Conservation (phyloP, 2,797 vertebrate species). For the Sardinella longiceps region DNA sequence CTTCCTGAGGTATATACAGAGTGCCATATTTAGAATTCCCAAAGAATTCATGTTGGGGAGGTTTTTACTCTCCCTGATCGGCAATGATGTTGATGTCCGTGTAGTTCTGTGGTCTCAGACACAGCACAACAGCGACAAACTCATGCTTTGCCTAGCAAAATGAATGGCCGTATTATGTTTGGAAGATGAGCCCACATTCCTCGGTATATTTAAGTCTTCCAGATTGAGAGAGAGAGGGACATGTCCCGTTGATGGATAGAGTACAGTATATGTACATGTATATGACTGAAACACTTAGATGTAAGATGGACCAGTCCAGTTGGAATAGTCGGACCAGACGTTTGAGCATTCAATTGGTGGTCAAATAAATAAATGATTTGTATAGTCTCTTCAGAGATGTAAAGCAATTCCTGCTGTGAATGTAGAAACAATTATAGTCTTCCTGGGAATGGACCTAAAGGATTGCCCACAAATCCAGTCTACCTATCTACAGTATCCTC, state of each 20-base stretch:
- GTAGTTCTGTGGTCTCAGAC: background rate
- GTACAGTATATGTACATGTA: background rate
- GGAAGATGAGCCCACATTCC: background rate
- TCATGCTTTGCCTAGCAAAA: background rate
- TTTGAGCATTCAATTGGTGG: background rate
- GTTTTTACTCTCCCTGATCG: background rate
- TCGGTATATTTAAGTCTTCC: background rate
- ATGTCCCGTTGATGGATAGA: background rate
- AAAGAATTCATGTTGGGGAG: background rate
- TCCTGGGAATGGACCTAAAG: background rate
- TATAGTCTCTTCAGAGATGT: background rate
- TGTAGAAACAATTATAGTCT: conserved; percentile 5
- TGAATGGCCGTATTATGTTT: background rate
- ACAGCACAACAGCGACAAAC: background rate
- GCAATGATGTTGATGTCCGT: background rate
- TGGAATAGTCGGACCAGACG: background rate
- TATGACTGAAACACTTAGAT: background rate
- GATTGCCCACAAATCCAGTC: background rate
- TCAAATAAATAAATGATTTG: background rate
- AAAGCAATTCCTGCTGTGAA: background rate
- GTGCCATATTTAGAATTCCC: conserved; percentile 7
- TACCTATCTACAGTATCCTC: background rate
- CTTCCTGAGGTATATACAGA: background rate
- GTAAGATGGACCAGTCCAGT: background rate
- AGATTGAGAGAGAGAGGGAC: background rate